Evolutionary conservation across 37 sponge, comb jelly and placozoan genomes (phyloP), one percentile per base, ranked within the genome.

Genomic region (Oopsacas minuta): DNA sequence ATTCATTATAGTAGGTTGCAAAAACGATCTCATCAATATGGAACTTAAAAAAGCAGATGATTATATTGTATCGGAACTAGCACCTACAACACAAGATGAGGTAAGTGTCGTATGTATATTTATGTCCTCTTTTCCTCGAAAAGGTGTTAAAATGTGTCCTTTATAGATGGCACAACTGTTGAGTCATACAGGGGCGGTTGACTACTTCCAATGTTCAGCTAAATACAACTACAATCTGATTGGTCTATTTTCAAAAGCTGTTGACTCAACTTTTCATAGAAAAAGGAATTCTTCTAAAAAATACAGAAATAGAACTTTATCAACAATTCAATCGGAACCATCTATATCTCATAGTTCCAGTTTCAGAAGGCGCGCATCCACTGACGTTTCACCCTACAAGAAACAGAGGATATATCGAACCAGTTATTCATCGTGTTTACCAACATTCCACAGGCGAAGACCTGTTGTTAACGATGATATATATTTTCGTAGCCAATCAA

Each of bases 131-230:
- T 25, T 3, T 42, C 12, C 12, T 15, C 8, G 1, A 61, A 3
- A 12, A 61, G 75, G 75, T 61, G 75, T 61, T 61, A 61, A 3
- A 61, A 25, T 61, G 75, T 61, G 75, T 61, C 75, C 49, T 10
- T n/a, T 61, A n/a, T n/a, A 61, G 75, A 34, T 61, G 75, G 20
- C 75, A n/a, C 75, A 61, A 34, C 75, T 61, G 75, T 61, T 61
- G 75, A 61, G 30, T 34, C 75, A 61, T 61, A 61, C 75, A 20
- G 75, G 75, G 32, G 7, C 75, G 75, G 22, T 61, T 20, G 75
- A n/a, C 7, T 61, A 61, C 22, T 61, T 61, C 30, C 22, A 25
- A 20, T 61, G 75, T 61, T 61, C 75, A 32, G 75, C 75, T 3
- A 61, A 61, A n/a, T 25, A 7, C 1, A 34, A 12, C 75, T 25